Percentiles rank a stretch among this genome's conserved stretches.
phyloP scores from a whole-genome alignment of 2,113 vertebrate species.

The Hucho hucho region DNA sequence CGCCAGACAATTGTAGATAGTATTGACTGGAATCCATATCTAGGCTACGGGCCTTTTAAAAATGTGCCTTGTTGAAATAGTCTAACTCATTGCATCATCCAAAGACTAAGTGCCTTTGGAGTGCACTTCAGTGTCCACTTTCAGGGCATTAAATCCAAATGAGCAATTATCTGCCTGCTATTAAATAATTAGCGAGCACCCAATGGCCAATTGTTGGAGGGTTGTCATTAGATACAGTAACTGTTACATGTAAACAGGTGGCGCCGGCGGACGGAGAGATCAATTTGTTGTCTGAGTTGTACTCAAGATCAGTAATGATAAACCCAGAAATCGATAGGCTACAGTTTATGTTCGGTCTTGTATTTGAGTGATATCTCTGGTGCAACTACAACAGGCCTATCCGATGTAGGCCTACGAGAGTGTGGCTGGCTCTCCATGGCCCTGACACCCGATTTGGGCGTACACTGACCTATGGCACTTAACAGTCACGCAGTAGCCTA shows the following conservation, averaged over 20 bases:
- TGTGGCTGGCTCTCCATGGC: too few relatives aligned
- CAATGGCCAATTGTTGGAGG: background rate
- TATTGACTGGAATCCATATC: background rate
- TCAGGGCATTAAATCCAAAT: background rate
- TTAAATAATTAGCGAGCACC: background rate
- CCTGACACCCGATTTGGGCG: too few relatives aligned
- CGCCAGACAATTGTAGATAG: background rate
- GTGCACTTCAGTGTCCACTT: background rate
- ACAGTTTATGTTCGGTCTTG: background rate
- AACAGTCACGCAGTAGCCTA: too few relatives aligned
- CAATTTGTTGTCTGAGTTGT: background rate
- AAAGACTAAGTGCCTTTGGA: background rate
- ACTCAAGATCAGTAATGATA: background rate
- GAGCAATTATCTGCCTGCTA: background rate
- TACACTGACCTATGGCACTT: too few relatives aligned
- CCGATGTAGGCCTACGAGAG: too few relatives aligned
- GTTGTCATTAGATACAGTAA: background rate
- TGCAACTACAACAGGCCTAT: too few relatives aligned
- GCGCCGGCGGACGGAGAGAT: background rate
- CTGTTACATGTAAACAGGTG: background rate
- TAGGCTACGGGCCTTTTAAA: background rate
- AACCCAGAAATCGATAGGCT: background rate
- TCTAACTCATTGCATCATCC: background rate
- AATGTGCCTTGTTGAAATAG: background rate
- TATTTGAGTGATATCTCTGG: background rate